Percentiles rank a stretch among this genome's conserved stretches.
phyloP scores from a whole-genome alignment of 2,797 vertebrate species.

The Epinephelus awoara region DNA sequence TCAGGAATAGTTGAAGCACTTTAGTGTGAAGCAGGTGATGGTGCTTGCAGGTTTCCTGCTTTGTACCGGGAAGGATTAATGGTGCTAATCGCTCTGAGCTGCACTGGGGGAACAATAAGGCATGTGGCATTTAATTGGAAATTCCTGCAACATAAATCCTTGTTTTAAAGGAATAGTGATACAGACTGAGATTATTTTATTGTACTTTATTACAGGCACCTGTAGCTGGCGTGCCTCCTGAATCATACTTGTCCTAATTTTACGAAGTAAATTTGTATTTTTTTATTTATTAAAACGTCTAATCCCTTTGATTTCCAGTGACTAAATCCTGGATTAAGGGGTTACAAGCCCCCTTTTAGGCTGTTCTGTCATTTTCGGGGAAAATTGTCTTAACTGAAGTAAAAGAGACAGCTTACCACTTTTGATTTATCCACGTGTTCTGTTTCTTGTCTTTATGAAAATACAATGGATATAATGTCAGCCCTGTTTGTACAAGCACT shows the following conservation, averaged over 20 bases:
- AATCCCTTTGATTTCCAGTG: slow-evolving; percentile 46
- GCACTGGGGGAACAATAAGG: slow-evolving; percentile 58
- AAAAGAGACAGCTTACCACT: background rate
- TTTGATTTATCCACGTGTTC: background rate
- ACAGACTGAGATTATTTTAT: slow-evolving; percentile 13
- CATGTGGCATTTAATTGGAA: slow-evolving; percentile 77
- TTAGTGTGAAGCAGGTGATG: slow-evolving; percentile 50
- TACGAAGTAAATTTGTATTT: slow-evolving; percentile 21
- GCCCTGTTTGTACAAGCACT: background rate
- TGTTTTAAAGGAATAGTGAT: slow-evolving; percentile 36
- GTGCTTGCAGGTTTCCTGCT: slow-evolving; percentile 60
- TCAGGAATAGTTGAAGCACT: slow-evolving; percentile 49
- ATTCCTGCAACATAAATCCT: slow-evolving; percentile 76
- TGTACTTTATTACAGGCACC: slow-evolving; percentile 5
- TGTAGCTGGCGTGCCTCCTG: background rate
- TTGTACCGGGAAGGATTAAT: slow-evolving; percentile 74
- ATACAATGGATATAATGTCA: background rate
- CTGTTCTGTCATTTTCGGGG: slow-evolving; percentile 43
- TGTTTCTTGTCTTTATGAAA: slow-evolving; percentile 14
- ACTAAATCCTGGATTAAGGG: slow-evolving; percentile 65
- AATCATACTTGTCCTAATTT: slow-evolving; percentile 5
- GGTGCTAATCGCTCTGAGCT: slow-evolving; percentile 67
- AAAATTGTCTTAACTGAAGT: slow-evolving; percentile 7
- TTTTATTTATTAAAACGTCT: slow-evolving; percentile 44
- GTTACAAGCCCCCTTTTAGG: slow-evolving; percentile 40